phyloP scores from a whole-genome alignment of 2,888 invertebrate species.

The Andricus curvator region DNA sequence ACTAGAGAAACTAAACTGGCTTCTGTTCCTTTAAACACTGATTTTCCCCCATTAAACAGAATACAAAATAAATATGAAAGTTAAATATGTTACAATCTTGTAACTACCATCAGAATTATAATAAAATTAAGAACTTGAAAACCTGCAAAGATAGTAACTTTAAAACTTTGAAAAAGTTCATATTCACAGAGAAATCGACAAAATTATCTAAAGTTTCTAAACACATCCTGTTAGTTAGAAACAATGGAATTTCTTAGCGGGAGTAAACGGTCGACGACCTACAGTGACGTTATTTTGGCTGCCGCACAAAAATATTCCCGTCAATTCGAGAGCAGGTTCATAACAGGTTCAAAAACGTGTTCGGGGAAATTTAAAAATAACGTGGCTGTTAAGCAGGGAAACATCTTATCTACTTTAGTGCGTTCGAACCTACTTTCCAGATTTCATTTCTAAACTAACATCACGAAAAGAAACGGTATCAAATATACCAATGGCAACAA shows the following conservation, averaged over 20 bases:
- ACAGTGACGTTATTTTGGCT: slow-evolving; percentile 37
- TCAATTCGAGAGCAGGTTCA: slow-evolving; percentile 40
- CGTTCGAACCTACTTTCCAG: neutral
- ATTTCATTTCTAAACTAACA: neutral
- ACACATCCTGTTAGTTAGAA: slow-evolving; percentile 8
- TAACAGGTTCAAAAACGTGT: slow-evolving; percentile 37
- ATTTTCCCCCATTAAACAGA: slow-evolving; percentile 15
- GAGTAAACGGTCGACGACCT: slow-evolving; percentile 38
- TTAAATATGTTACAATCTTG: neutral
- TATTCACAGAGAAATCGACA: neutral
- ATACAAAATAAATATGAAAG: slow-evolving; percentile 7
- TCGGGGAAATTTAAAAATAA: slow-evolving; percentile 28
- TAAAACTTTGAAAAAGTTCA: neutral
- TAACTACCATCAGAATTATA: neutral
- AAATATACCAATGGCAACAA: no score
- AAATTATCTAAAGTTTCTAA: neutral
- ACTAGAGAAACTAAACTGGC: slow-evolving; percentile 2
- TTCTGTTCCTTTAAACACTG: neutral
- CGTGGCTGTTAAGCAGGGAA: slow-evolving; percentile 26
- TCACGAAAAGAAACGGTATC: neutral
- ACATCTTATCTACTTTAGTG: neutral
- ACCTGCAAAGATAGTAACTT: neutral
- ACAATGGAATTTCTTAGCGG: slow-evolving; percentile 33
- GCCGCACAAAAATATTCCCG: slow-evolving; percentile 40
- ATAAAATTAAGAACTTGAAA: neutral